These are phyloP conservation scores for Echeneis naucrates DNA, from an alignment of 2,797 vertebrate genomes.

Conservation along the genomic window DNA sequence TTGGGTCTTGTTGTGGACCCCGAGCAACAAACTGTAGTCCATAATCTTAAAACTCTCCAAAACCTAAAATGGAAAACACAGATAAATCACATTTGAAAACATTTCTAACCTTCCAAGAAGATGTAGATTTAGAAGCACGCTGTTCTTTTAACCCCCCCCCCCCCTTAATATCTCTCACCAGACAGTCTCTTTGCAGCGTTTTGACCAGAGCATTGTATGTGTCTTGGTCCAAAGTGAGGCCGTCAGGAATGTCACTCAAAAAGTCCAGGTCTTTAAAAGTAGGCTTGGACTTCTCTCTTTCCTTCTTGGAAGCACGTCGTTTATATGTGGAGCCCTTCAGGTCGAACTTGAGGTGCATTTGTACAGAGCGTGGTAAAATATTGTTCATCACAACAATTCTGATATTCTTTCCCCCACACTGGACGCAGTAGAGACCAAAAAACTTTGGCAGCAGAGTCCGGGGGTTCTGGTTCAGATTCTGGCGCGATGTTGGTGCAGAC, in stretches of 20 bases:
- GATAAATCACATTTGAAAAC: background rate
- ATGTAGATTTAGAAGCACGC: background rate
- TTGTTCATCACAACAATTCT: conserved; percentile 98
- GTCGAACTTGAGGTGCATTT: conserved; percentile 98
- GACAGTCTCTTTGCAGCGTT: conserved; percentile 94
- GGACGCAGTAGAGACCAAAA: conserved; percentile 96
- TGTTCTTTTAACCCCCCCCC: background rate
- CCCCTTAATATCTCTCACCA: conserved; percentile 86
- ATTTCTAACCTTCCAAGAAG: conserved; percentile 2
- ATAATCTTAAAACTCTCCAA: conserved; percentile 99
- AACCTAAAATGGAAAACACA: conserved; percentile 72
- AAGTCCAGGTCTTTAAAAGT: conserved; percentile 98
- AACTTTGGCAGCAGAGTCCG: conserved; percentile 97
- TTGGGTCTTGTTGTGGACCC: conserved; percentile 93
- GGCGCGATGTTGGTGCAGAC: background rate
- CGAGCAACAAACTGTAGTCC: conserved; percentile 97
- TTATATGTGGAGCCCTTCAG: conserved; percentile 98
- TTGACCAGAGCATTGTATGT: conserved; percentile 92
- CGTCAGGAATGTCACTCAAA: conserved; percentile 91
- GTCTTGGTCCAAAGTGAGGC: conserved; percentile 92
- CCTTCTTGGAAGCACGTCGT: conserved; percentile 94
- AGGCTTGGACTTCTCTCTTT: conserved; percentile 93
- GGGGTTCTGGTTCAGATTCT: conserved; percentile 99
- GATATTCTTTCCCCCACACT: conserved; percentile 97
- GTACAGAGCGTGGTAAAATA: conserved; percentile 91